A percentile compares a stretch with the other conserved stretches of the same genome.
These are phyloP conservation scores for Epinotia brunnichana DNA, from an alignment of 2,888 invertebrate species.

Conservation along the genomic window DNA sequence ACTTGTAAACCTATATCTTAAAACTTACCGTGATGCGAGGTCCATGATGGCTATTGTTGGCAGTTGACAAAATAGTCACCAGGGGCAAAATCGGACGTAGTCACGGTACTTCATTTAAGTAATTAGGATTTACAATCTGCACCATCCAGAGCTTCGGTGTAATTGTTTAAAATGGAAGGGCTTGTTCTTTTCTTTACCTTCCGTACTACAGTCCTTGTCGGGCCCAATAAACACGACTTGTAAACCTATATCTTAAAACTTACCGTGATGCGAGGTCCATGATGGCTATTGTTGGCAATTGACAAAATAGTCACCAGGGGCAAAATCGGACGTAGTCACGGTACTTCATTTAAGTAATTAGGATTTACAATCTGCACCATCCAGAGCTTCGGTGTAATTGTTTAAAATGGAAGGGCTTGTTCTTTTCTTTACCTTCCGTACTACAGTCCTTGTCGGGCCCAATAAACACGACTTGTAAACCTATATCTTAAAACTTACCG, in stretches of 20 bases:
- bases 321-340: neutral
- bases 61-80: neutral
- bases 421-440: conserved; percentile 40
- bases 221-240: conserved; percentile 28
- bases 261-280: neutral
- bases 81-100: neutral
- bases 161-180: no score
- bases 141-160: no score
- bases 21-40: neutral
- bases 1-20: conserved; percentile 19
- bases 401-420: no score
- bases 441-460: conserved; percentile 30
- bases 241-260: conserved; percentile 8
- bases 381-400: no score
- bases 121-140: conserved; percentile 45
- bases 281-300: neutral
- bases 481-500: conserved; percentile 4
- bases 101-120: conserved; percentile 9
- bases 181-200: conserved; percentile 42
- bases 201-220: conserved; percentile 28
- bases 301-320: neutral
- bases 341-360: conserved; percentile 18
- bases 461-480: conserved; percentile 26
- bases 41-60: neutral
- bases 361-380: conserved; percentile 46